Evolutionary conservation across 2,113 vertebrate genomes (phyloP).

Genomic region (Crotalus horridus): DNA sequence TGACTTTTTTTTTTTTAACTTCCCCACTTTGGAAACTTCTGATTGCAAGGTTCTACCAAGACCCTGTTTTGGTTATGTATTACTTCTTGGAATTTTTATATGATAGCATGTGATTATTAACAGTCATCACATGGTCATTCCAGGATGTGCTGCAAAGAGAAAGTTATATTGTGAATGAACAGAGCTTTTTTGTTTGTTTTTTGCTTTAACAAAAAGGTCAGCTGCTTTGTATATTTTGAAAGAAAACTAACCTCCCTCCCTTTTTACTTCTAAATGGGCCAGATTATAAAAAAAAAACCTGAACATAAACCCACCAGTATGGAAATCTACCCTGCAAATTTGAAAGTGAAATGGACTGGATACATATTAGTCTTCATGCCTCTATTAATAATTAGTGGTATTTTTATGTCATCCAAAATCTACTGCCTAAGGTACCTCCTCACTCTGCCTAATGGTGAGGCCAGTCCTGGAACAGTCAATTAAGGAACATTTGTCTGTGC

Average conservation of each 20-base stretch:
- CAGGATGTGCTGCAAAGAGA: background rate
- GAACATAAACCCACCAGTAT: background rate
- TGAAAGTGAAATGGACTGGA: background rate
- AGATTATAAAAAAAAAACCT: background rate
- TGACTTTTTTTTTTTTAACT: background rate
- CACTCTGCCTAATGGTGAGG: background rate
- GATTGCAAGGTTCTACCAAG: background rate
- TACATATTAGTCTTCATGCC: background rate
- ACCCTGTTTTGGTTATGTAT: background rate
- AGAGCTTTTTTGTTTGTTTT: background rate
- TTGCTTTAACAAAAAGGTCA: background rate
- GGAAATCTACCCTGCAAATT: background rate
- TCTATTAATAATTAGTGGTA: background rate
- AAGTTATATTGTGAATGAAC: background rate
- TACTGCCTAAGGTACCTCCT: background rate
- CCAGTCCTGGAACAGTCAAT: background rate
- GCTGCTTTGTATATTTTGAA: background rate
- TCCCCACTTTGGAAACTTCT: background rate
- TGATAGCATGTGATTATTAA: background rate
- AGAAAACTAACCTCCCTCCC: background rate
- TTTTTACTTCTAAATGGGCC: background rate
- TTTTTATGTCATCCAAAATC: background rate
- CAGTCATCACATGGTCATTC: background rate
- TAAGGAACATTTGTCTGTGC: background rate
- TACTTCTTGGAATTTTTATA: background rate